Base-by-base conservation (phyloP, 2,797 vertebrate genomes). In the Dermochelys coriacea region DNA sequence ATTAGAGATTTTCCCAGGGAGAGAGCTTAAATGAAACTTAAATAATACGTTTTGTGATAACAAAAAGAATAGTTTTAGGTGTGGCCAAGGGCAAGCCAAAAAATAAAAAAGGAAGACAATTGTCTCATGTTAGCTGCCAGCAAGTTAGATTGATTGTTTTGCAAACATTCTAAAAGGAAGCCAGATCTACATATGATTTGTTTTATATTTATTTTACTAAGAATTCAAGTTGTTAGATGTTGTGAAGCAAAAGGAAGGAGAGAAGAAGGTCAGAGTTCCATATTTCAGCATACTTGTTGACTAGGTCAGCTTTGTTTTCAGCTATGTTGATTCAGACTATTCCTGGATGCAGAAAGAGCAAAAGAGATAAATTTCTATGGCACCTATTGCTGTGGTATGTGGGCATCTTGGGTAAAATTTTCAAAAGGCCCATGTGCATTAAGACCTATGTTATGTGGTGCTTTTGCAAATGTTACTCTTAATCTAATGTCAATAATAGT, bases 71-170 rank as follows among this genome's bases (percentile, higher is more conserved):
- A 86, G 0, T 8, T 84, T 92, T 47, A 94, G 81, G 34, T 16
- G 80, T 93, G 71, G 94, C 83, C 94, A 89, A 93, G 95, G 92
- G 78, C 85, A 95, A 96, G 82, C 51, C 57, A 92, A 77, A 86
- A 92, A 96, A 95, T 91, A 88, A 82, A 90, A 93, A 95, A 84
- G 23, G 71, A 80, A 96, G 88, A 91, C 79, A 45, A 85, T 52
- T n/a, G 75, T 87, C 86, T 59, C 75, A 90, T 34, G 29, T 45
- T 82, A 82, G 41, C 34, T 93, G 89, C 75, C 91, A 91, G 86
- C n/a, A 94, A 94, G 79, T 81, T 84, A 93, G 83, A 91, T 5
- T 81, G 64, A 93, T 89, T 37, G 41, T 95, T 95, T 92, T 91
- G 88, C 80, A 91, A 83, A 82, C 49, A 92, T 81, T 61, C 19